These are phyloP conservation scores for Amaurobius ferox DNA, from an alignment of 2,888 invertebrate species.

Conservation along the genomic window DNA sequence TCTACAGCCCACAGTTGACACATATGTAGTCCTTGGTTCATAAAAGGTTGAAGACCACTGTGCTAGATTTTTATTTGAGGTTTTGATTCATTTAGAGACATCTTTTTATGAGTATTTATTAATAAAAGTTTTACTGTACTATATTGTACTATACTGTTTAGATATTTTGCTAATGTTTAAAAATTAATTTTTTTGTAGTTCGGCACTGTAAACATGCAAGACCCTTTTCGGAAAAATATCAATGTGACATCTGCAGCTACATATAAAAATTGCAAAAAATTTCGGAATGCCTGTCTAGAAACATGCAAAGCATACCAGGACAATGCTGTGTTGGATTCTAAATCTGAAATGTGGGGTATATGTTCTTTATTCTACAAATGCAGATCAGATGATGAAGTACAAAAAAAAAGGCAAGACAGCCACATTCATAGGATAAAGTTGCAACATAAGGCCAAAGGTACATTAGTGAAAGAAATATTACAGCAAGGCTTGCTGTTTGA, in stretches of 20 bases:
- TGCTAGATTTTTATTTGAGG: no score
- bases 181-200: slow-evolving; percentile 25
- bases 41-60: no score
- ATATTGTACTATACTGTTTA: no score
- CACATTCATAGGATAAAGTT: slow-evolving; percentile 19
- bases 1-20: no score
- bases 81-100: no score
- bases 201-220: slow-evolving; percentile 41
- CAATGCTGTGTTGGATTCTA: neutral
- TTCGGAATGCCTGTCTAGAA: slow-evolving; percentile 16
- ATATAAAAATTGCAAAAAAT: slow-evolving; percentile 21
- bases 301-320: slow-evolving; percentile 36
- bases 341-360: slow-evolving; percentile 30
- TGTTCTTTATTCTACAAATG: slow-evolving; percentile 24
- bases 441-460: neutral
- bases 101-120: no score
- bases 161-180: no score
- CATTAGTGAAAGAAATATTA: slow-evolving; percentile 28
- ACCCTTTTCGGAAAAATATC: slow-evolving; percentile 45
- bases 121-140: no score
- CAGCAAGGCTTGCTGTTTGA: slow-evolving; percentile 46
- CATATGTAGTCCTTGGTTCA: no score
- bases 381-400: neutral
- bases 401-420: neutral
- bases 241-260: slow-evolving; percentile 25